Evolutionary conservation across 1,140 invertebrate species (phyloP).

Genomic region (Muscidifurax raptorellus): DNA sequence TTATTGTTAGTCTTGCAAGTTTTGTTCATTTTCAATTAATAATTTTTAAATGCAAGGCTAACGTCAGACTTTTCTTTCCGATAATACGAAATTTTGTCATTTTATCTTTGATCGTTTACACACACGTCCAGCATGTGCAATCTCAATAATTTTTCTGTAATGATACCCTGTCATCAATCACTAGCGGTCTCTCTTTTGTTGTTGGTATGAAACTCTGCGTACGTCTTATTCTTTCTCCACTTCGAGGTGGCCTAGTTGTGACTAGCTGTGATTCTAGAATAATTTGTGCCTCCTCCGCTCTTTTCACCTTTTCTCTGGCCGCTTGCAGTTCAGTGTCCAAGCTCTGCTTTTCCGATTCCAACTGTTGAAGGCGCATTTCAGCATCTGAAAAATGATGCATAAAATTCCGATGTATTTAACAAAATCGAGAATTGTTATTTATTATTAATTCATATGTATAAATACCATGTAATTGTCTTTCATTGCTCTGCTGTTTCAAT

Average conservation of each 20-base stretch:
- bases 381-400: constrained; percentile 76
- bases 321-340: constrained; percentile 81
- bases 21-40: constrained; percentile 23
- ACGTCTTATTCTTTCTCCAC: constrained; percentile 75
- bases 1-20: constrained; percentile 7
- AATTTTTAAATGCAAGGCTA: constrained; percentile 28
- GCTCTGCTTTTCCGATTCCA: constrained; percentile 81
- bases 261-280: constrained; percentile 80
- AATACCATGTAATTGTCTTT: constrained; percentile 80
- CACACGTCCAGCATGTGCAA: constrained; percentile 26
- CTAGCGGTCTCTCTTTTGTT: constrained; percentile 73
- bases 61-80: constrained; percentile 46
- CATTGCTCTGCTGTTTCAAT: constrained; percentile 82
- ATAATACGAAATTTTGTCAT: constrained; percentile 36
- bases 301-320: constrained; percentile 81
- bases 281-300: constrained; percentile 81
- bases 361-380: constrained; percentile 78
- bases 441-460: constrained; percentile 34
- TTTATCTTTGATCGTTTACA: constrained; percentile 17
- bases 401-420: background rate
- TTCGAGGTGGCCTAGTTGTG: constrained; percentile 65
- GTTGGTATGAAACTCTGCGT: constrained; percentile 79
- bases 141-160: constrained; percentile 59
- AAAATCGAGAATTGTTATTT: constrained; percentile 48
- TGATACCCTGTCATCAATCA: constrained; percentile 56